Conservation (phyloP, 2,888 invertebrate species). For the Platypus cylindrus region DNA sequence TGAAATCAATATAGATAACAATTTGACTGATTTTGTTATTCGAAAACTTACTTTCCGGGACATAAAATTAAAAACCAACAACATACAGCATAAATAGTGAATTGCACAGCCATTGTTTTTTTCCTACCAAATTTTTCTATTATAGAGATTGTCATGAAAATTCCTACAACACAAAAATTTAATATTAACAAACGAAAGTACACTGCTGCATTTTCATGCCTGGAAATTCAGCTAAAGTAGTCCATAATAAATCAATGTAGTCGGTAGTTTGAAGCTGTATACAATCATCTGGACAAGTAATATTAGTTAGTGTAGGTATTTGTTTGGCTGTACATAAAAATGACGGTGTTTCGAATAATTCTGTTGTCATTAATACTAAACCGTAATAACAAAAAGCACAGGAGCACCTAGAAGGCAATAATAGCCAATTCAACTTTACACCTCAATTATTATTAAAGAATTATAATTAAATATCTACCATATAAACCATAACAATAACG, state of each 20-base stretch:
- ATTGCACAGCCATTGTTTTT: conserved; percentile 88
- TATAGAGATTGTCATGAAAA: conserved; percentile 76
- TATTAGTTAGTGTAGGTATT: conserved; percentile 28
- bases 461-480: conserved; percentile 56
- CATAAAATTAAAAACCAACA: conserved; percentile 63
- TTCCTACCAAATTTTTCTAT: conserved; percentile 85
- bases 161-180: conserved; percentile 42
- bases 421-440: background rate
- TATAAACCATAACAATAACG: conserved; percentile 82
- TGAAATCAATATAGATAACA: no score
- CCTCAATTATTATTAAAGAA: background rate
- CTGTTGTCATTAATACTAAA: conserved; percentile 87
- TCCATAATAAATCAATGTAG: conserved; percentile 87
- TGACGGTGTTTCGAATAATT: conserved; percentile 61
- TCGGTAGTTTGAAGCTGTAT: conserved; percentile 67
- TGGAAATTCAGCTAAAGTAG: conserved; percentile 88
- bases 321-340: conserved; percentile 32
- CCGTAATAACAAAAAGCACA: conserved; percentile 95
- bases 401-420: conserved; percentile 52
- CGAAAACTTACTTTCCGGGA: conserved; percentile 55
- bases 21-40: no score
- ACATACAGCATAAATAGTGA: conserved; percentile 68
- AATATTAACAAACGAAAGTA: conserved; percentile 1
- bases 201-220: conserved; percentile 39
- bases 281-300: conserved; percentile 53